These are phyloP conservation scores for Fragum whitleyi DNA, from an alignment of 2,888 invertebrate genomes.

Conservation along the genomic window DNA sequence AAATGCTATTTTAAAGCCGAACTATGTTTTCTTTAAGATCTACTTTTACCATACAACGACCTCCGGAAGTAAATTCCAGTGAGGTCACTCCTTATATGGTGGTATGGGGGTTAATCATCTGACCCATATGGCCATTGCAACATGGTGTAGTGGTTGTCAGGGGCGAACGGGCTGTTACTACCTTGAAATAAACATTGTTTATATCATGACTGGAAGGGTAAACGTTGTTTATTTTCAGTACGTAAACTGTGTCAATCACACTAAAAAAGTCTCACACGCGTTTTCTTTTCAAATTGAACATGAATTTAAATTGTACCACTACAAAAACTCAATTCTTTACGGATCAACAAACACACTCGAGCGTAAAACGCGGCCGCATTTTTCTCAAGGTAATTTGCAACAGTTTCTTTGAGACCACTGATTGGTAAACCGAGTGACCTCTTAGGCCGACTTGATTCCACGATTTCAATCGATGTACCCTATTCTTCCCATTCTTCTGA, in stretches of 20 bases:
- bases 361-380: slow-evolving; percentile 11
- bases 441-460: not conserved
- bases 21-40: too few relatives aligned
- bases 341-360: not conserved
- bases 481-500: not conserved
- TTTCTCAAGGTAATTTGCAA: slow-evolving; percentile 18
- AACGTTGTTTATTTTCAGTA: not conserved
- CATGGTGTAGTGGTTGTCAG: too few relatives aligned
- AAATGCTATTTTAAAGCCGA: too few relatives aligned
- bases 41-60: too few relatives aligned
- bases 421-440: slow-evolving; percentile 2
- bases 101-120: too few relatives aligned
- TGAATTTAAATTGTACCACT: not conserved
- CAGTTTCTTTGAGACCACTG: not conserved
- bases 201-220: not conserved
- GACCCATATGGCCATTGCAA: too few relatives aligned
- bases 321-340: not conserved
- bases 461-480: not conserved
- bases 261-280: slow-evolving; percentile 1
- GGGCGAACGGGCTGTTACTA: too few relatives aligned
- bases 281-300: not conserved
- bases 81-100: too few relatives aligned
- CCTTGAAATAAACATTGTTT: too few relatives aligned
- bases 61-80: too few relatives aligned
- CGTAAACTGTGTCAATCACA: slow-evolving; percentile 5